Evolutionary conservation across 1,140 invertebrate species (phyloP), one percentile per base, ranked within the genome.

Genomic region (Apocrypta bakeri): DNA sequence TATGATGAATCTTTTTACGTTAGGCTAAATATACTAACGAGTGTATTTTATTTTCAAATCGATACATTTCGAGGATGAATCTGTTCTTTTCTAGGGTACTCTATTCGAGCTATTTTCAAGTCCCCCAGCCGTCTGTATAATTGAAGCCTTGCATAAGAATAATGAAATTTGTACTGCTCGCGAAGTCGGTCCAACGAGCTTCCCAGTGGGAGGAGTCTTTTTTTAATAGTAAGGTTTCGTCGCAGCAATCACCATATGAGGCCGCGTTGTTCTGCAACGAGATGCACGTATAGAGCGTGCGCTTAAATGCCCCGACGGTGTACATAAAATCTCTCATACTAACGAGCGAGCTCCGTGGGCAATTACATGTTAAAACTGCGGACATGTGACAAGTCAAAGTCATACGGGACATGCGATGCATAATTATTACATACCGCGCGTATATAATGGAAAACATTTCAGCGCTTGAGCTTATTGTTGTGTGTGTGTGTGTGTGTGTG

Each of bases 321-420:
- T 42, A 64, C 24, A 56, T 66, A 66, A 66, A 80, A 80, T 72
- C 56, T 79, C 37, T 37, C 17, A 31, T 56, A 21, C 61, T 81
- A 75, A 81, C 61, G 33, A 81, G 64, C 64, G 64, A 25, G 64
- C 64, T 29, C 64, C 64, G 9, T 11, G 25, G 21, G 33, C 71
- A 66, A 81, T 81, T 74, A 42, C 71, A 42, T 29, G 79, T 74
- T 66, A 37, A 74, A 74, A 40, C 12, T 11, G 24, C 24, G n/a
- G 71, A 75, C 79, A 66, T 29, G 72, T 75, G 79, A 81, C 72
- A 81, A 37, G 71, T 27, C 37, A 24, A 81, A 68, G 79, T 64
- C 69, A 42, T 56, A 17, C 33, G 24, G 56, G 31, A 56, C 79
- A 73, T 73, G 71, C 79, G 61, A 81, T 14, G 71, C 48, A 11